Percentiles rank a stretch among this genome's conserved stretches.
phyloP scores from a whole-genome alignment of 2,888 invertebrate genomes.

The Lasioglossum lativentre region DNA sequence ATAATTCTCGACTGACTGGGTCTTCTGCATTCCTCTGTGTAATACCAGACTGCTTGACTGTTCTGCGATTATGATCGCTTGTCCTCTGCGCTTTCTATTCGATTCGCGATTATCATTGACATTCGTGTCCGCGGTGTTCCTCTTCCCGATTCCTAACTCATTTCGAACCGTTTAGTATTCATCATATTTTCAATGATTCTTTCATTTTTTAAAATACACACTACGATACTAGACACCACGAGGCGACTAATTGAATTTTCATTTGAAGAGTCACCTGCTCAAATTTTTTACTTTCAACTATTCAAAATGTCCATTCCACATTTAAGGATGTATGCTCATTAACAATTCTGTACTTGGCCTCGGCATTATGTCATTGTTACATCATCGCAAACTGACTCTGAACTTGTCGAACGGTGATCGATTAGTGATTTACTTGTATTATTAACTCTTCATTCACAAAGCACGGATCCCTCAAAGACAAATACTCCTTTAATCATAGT shows the following conservation, averaged over 20 bases:
- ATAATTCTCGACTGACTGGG: not conserved
- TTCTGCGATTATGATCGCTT: not conserved
- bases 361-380: not conserved
- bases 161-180: not conserved
- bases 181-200: not conserved
- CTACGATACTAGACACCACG: no score
- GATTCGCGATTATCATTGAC: not conserved
- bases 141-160: not conserved
- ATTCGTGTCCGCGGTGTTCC: not conserved
- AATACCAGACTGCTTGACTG: not conserved
- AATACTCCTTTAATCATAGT: not conserved
- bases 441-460: not conserved
- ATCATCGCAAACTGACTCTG: not conserved
- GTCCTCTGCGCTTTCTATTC: not conserved
- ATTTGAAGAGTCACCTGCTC: not conserved
- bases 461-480: no score
- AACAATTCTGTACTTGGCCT: not conserved
- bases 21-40: not conserved
- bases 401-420: not conserved
- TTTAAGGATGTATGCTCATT: slow-evolving; percentile 1
- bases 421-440: not conserved
- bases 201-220: not conserved
- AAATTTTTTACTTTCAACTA: not conserved
- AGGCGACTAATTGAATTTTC: not conserved
- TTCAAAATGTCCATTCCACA: not conserved